Evolutionary conservation across 2,797 vertebrate species (phyloP).

Genomic region (Graptemys geographica): DNA sequence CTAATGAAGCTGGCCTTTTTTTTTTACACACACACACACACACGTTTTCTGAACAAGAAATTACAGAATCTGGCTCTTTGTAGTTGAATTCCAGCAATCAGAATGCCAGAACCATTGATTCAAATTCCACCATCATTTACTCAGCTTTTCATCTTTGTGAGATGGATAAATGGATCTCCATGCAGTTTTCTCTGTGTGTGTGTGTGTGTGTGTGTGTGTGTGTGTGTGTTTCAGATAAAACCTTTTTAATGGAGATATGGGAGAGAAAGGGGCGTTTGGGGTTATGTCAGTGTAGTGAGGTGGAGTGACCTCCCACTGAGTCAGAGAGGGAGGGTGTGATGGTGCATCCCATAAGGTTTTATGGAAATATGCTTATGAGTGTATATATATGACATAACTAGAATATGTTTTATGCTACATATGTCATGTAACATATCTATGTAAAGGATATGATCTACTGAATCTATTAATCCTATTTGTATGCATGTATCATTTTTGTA

Average conservation of each 20-base stretch:
- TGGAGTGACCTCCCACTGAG: no score
- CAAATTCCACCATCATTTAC: conserved; percentile 5
- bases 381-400: no score
- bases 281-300: background rate
- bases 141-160: background rate
- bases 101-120: background rate
- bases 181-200: background rate
- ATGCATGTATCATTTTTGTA: no score
- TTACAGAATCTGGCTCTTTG: background rate
- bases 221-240: background rate
- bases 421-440: no score
- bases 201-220: background rate
- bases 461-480: no score
- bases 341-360: no score
- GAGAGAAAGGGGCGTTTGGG: background rate
- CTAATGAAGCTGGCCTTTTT: background rate
- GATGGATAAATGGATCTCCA: background rate
- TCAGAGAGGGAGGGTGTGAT: no score
- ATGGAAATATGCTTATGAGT: no score
- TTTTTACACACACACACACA: background rate
- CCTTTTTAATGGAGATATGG: background rate
- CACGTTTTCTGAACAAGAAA: background rate
- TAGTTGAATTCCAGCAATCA: background rate
- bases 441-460: no score
- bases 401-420: no score